A percentile compares a stretch with the other conserved stretches of the same genome.
phyloP scores from a whole-genome alignment of 2,113 vertebrate genomes.

The Madoqua kirkii region DNA sequence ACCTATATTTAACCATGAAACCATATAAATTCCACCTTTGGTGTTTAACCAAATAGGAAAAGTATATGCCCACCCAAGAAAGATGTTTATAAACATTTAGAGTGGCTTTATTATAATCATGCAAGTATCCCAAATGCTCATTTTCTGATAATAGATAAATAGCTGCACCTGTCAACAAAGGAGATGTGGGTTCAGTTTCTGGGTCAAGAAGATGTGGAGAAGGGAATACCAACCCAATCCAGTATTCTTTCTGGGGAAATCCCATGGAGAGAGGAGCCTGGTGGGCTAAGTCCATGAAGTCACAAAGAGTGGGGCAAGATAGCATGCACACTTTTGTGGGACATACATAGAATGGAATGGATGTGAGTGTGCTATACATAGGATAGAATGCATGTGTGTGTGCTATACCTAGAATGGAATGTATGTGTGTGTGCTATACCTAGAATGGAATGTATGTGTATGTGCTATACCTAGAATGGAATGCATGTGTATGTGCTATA shows the following conservation, averaged over 20 bases:
- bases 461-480: too few relatives aligned
- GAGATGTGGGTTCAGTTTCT: background rate
- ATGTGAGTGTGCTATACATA: too few relatives aligned
- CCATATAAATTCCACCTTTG: background rate
- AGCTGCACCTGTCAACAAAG: background rate
- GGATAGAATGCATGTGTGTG: too few relatives aligned
- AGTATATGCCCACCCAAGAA: background rate
- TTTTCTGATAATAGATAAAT: background rate
- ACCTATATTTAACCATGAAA: background rate
- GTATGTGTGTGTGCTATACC: too few relatives aligned
- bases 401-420: background rate
- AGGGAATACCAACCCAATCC: background rate
- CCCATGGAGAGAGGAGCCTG: background rate
- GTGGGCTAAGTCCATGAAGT: background rate
- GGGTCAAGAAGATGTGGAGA: background rate
- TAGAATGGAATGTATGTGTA: too few relatives aligned
- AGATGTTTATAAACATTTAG: background rate
- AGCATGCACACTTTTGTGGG: background rate
- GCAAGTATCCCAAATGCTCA: background rate
- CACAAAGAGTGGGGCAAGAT: background rate
- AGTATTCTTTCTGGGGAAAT: background rate
- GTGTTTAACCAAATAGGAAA: background rate
- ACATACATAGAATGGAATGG: too few relatives aligned
- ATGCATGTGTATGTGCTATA: too few relatives aligned
- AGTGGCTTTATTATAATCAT: background rate